Base-by-base conservation (phyloP, 2,888 invertebrate species). In the Synanthedon vespiformis region DNA sequence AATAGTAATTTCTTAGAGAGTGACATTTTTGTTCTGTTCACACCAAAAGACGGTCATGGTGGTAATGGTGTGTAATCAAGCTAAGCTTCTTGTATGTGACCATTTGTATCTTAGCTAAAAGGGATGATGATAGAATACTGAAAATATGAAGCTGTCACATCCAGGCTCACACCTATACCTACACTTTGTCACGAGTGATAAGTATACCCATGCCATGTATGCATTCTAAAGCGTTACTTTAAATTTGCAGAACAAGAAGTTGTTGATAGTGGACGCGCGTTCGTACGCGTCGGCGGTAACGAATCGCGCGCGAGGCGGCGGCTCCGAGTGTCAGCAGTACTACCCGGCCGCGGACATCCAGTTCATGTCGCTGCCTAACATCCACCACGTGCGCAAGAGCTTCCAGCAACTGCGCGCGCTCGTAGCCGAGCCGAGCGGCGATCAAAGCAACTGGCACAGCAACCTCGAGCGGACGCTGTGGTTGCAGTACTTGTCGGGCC, bases 311-410 rank as follows among this genome's bases (percentile, higher is more conserved):
- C 93, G 98, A 58, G 98, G 99, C 52, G 99, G 99, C 48, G 99
- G 99, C 51, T 97, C 95, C 79, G 99, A 99, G 77, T 97, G 95
- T 75, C 92, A 93, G 52, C 98, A 98, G 80, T 97, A 98, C 89
- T 99, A 99, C 88, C 94, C 95, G 1, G 92, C 92, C 67, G 96
- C 97, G 61, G 97, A 98, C 83, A 96, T 99, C 54, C 94, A 96
- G 83, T 99, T 98, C 80, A 98, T 99, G 97, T 94, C 94, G 75
- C 89, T 99, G 74, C 96, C 98, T 53, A 99, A 99, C 85, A 99
- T 99, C 64, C 99, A 99, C 84, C 93, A 94, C 66, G 95, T 99
- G 73, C 89, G 98, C 50, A 94, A 94, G 70, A 96, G 97, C 81
- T 99, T 98, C 87, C 93, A 94, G 59, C 93, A 94, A 57, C 88